Evolutionary conservation across 2,113 vertebrate genomes (phyloP).

Genomic region (Pseudois nayaur): DNA sequence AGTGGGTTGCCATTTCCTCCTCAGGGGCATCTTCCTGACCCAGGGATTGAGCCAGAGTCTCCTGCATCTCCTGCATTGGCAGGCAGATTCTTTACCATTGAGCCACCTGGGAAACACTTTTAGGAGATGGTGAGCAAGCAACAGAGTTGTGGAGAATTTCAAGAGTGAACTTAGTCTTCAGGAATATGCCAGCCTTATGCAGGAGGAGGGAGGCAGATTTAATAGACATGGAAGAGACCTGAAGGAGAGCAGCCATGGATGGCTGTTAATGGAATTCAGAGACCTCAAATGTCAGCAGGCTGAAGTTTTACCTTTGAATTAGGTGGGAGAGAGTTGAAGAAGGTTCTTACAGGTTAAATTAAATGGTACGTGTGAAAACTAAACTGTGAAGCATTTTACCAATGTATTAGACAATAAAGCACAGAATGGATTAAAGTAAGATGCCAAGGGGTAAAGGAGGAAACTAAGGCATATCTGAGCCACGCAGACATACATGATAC

Average conservation of each 20-base stretch:
- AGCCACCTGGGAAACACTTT: not conserved
- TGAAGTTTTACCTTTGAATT: not conserved
- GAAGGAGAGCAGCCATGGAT: not conserved
- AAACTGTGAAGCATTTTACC: not conserved
- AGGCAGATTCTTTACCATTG: not conserved
- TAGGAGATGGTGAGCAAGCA: not conserved
- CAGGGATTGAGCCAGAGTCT: not conserved
- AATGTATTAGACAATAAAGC: not conserved
- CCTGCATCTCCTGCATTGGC: not conserved
- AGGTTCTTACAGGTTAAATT: not conserved
- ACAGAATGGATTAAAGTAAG: not conserved
- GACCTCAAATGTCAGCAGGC: not conserved
- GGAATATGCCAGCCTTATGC: rapidly evolving
- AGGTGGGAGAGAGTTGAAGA: not conserved
- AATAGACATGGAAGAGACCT: not conserved
- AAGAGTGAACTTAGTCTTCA: not conserved
- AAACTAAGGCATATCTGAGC: not conserved
- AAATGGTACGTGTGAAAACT: not conserved
- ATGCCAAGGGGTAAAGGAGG: not conserved
- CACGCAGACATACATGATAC: rapidly evolving
- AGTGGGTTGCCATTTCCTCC: not conserved
- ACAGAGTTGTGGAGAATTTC: not conserved
- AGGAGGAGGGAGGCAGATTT: rapidly evolving
- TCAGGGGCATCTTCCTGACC: not conserved
- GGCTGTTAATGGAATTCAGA: not conserved